phyloP scores from a whole-genome alignment of 1,140 invertebrate species.

The Chlorops oryzae region DNA sequence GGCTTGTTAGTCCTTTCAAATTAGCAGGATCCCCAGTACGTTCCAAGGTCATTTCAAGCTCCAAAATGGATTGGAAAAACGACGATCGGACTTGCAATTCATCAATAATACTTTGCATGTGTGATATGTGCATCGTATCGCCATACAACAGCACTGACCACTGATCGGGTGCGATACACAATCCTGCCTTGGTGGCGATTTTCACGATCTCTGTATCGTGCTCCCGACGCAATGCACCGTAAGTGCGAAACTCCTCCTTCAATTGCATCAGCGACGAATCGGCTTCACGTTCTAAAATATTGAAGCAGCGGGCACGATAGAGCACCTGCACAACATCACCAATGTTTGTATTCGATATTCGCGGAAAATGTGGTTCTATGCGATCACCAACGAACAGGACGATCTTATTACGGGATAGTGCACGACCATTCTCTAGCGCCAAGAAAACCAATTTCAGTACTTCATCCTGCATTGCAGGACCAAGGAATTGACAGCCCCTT shows the following conservation, averaged over 20 bases:
- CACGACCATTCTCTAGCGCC: slow-evolving; percentile 92
- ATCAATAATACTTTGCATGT: slow-evolving; percentile 98
- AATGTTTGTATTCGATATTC: slow-evolving; percentile 97
- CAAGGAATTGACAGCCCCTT: slow-evolving; percentile 96
- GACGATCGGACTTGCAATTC: slow-evolving; percentile 88
- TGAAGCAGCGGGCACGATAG: slow-evolving; percentile 97
- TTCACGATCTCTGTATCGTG: slow-evolving; percentile 98
- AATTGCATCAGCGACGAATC: slow-evolving; percentile 98
- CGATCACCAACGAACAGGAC: slow-evolving; percentile 98
- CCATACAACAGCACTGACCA: slow-evolving; percentile 97
- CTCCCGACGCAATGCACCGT: slow-evolving; percentile 86
- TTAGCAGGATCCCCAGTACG: slow-evolving; percentile 85
- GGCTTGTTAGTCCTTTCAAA: slow-evolving; percentile 65
- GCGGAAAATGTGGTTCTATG: slow-evolving; percentile 90
- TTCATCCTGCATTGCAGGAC: slow-evolving; percentile 99
- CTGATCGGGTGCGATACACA: slow-evolving; percentile 95
- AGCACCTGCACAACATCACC: slow-evolving; percentile 97
- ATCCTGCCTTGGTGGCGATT: slow-evolving; percentile 95
- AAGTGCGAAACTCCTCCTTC: slow-evolving; percentile 95
- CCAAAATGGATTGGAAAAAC: slow-evolving; percentile 84
- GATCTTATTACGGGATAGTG: slow-evolving; percentile 93
- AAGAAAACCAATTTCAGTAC: slow-evolving; percentile 89
- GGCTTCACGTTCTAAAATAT: slow-evolving; percentile 94
- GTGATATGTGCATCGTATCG: slow-evolving; percentile 90
- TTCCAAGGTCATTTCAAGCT: slow-evolving; percentile 86